These are phyloP conservation scores for Blera fallax DNA, from an alignment of 2,888 invertebrate genomes.

Conservation along the genomic window DNA sequence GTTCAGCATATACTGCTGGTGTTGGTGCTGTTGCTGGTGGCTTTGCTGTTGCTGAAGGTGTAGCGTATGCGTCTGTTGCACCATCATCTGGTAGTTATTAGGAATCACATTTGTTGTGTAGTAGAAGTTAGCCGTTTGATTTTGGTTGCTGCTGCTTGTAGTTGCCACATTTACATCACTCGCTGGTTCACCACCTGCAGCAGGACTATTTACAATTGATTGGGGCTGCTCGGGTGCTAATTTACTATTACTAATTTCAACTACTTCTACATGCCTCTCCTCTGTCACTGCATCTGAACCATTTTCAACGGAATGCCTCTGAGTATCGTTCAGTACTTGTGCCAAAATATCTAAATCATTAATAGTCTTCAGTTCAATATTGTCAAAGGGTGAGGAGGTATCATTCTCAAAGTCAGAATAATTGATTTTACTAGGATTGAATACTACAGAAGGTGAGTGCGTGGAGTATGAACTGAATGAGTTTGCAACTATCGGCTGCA, in stretches of 20 bases:
- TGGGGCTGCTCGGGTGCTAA: constrained; percentile 12
- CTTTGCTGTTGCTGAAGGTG: constrained; percentile 48
- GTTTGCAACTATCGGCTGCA: constrained; percentile 79
- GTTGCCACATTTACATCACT: background rate
- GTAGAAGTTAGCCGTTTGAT: constrained; percentile 49
- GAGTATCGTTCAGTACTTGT: constrained; percentile 85
- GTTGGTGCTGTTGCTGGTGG: constrained; percentile 43
- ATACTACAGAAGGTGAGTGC: constrained; percentile 52
- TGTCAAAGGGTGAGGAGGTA: constrained; percentile 96
- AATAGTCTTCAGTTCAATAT: constrained; percentile 94
- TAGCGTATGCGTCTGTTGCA: constrained; percentile 74
- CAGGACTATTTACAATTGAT: constrained; percentile 30
- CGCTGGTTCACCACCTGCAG: background rate
- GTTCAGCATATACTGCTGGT: constrained; percentile 69
- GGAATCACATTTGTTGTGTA: constrained; percentile 52
- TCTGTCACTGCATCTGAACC: background rate
- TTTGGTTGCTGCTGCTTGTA: constrained; percentile 6
- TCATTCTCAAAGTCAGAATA: constrained; percentile 94
- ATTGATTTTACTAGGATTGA: constrained; percentile 79
- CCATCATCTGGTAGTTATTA: constrained; percentile 49
- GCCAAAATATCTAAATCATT: constrained; percentile 96
- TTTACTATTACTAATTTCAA: constrained; percentile 9
- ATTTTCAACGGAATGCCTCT: constrained; percentile 73
- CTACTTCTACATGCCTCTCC: background rate
- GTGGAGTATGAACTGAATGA: constrained; percentile 39